Base-by-base conservation (phyloP, 2,888 invertebrate genomes). In the Ptycholaimellus sp. region DNA sequence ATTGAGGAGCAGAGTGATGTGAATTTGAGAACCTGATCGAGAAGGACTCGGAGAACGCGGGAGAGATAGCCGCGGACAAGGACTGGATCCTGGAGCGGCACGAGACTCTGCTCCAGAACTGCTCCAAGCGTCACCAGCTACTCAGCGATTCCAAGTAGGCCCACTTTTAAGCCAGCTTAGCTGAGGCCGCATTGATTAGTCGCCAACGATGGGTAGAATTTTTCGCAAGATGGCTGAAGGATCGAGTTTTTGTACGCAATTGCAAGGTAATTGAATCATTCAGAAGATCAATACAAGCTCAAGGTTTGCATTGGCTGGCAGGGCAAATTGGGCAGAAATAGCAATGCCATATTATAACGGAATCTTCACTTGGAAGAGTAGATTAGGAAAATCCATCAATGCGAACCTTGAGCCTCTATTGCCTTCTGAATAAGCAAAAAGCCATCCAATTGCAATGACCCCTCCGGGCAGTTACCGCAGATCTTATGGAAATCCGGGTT, bases 71-170 rank as follows among this genome's bases (percentile, higher is more conserved):
- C 3, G 25, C n/a, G 25, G 4, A 32, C 3, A 16, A 43, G 19
- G 41, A 41, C 14, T 46, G 47, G 17, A 46, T 51, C n/a, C 17
- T 42, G 7, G 35, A 41, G 6, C 41, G 51, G 25, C 44, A 51
- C 33, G 37, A 30, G 3, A 32, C 39, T 6, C 42, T 53, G 16
- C 30, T 49, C 27, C 43, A 43, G 19, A 35, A 39, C 17, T 43
- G 48, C 14, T 30, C 35, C 13, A 41, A 43, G 20, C 39, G 49
- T 22, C 35, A 44, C 6, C 33, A 33, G 17, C 41, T 45, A 40
- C 41, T 53, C 16, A 36, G 42, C 14, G 49, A 51, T 17, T 46
- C 49, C 25, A 47, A 49, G 28, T 38, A 47, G 36, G 11, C 2
- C 6, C 25, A 31, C 25, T 25, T 9, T n/a, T n/a, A n/a, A n/a